Evolutionary conservation across 2,797 vertebrate genomes (phyloP), one percentile per base, ranked within the genome.

Genomic region (Lindbergichthys nudifrons): DNA sequence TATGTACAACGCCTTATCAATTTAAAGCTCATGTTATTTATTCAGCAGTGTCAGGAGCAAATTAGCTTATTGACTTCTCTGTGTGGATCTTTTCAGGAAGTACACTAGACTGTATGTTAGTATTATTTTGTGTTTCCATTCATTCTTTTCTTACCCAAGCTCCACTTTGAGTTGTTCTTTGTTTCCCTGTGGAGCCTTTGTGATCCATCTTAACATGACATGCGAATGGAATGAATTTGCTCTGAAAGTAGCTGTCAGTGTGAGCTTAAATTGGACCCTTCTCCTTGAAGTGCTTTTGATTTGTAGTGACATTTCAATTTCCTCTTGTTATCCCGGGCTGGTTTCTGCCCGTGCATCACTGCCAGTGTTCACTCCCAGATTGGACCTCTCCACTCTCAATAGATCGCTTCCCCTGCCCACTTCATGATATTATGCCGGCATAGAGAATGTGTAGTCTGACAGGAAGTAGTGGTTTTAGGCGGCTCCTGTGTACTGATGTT

Each of bases 271-370:
- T 92, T 90, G 89, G 85, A 82, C 50, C 57, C 85, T 68, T 91
- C 86, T 86, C 78, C 81, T 85, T 79, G 81, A 88, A 88, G 89
- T 77, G 79, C 72, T 82, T 91, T 88, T 93, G 89, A 92, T 92
- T 91, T 83, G 87, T 89, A 80, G 89, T 90, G 92, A 92, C 93
- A 89, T 93, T 94, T 93, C 92, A 92, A 93, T 94, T 92, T 92
- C 90, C 92, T 91, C 88, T 81, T 72, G 89, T 93, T 93, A 90
- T 86, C 83, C 80, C 2, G 23, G 63, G 72, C 82, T 56, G 83
- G 39, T 83, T 83, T 75, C 64, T 77, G 75, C 78, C 82, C 18
- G 77, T 14, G 58, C 81, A 62, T 78, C 75, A 57, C 75, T 30
- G 71, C 83, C 74, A 59, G 66, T 52, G 77, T 75, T 74, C 78